phyloP scores from a whole-genome alignment of 2,888 invertebrate genomes.

The Metalampra italica region DNA sequence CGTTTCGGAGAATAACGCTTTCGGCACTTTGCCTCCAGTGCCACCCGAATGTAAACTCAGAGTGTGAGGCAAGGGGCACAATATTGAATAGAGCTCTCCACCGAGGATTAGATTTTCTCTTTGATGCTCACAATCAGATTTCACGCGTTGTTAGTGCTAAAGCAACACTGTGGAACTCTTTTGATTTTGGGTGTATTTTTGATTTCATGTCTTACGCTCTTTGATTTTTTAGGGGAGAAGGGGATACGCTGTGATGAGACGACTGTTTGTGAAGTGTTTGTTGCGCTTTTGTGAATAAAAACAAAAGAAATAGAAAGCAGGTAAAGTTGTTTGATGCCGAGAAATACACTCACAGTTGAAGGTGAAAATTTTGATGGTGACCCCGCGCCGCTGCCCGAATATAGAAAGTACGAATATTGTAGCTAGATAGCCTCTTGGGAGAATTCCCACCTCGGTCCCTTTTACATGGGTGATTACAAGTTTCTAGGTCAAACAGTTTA shows the following conservation, averaged over 20 bases:
- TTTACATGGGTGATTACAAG: no score
- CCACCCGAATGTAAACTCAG: constrained; percentile 20
- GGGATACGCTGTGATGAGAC: constrained; percentile 14
- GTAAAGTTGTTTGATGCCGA: no score
- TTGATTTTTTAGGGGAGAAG: constrained; percentile 36
- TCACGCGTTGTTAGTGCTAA: constrained; percentile 72
- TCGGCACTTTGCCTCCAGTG: constrained; percentile 18
- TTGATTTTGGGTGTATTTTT: constrained; percentile 75
- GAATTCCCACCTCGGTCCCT: no score
- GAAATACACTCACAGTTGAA: no score
- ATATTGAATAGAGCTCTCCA: constrained; percentile 18
- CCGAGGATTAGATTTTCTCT: constrained; percentile 51
- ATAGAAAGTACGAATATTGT: no score
- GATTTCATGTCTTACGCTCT: constrained; percentile 67
- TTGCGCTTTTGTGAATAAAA: constrained; percentile 11
- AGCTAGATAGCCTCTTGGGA: no score
- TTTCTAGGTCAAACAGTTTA: no score
- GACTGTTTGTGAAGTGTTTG: constrained; percentile 3
- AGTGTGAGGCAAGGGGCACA: constrained; percentile 15
- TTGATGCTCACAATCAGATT: constrained; percentile 74
- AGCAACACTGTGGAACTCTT: constrained; percentile 68
- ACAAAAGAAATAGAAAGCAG: no score
- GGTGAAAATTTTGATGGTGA: no score
- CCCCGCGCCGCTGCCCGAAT: no score
- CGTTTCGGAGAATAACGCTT: constrained; percentile 34